A percentile compares a stretch with the other conserved stretches of the same genome.
phyloP scores from a whole-genome alignment of 2,888 invertebrate species.

The Caenorhabditis sulstoni region DNA sequence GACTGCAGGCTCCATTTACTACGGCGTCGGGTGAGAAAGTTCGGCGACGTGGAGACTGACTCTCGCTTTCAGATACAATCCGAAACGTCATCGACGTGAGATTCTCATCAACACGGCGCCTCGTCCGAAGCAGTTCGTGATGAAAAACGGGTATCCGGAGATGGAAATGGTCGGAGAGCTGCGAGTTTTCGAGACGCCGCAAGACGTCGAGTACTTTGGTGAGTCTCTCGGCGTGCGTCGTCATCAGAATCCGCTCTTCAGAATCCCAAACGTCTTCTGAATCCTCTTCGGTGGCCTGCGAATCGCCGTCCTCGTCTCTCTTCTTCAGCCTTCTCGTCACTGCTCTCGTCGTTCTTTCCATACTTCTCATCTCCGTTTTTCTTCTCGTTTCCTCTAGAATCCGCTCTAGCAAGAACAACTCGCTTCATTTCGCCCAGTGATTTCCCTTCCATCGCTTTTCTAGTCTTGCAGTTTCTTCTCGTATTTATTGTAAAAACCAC shows the following conservation, averaged over 20 bases:
- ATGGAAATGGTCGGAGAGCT: slow-evolving; percentile 76
- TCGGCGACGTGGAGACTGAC: neutral
- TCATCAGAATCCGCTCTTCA: no score
- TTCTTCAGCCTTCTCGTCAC: slow-evolving; percentile 59
- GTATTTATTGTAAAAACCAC: slow-evolving; percentile 26
- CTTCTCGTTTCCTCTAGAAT: slow-evolving; percentile 58
- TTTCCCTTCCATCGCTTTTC: neutral
- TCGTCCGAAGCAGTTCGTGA: slow-evolving; percentile 34
- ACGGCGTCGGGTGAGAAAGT: slow-evolving; percentile 53
- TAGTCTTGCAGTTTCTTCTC: slow-evolving; percentile 1
- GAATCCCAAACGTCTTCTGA: slow-evolving; percentile 29
- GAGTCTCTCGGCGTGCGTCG: no score
- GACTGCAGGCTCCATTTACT: slow-evolving; percentile 59
- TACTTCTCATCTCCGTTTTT: slow-evolving; percentile 55
- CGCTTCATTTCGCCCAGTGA: slow-evolving; percentile 59
- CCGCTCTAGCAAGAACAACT: slow-evolving; percentile 53
- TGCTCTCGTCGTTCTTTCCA: slow-evolving; percentile 56
- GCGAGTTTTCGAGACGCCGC: slow-evolving; percentile 76
- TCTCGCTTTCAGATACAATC: slow-evolving; percentile 36
- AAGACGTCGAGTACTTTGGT: slow-evolving; percentile 77
- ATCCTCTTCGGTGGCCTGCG: slow-evolving; percentile 18
- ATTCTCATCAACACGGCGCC: slow-evolving; percentile 42
- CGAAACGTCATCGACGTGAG: slow-evolving; percentile 58
- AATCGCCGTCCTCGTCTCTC: slow-evolving; percentile 37
- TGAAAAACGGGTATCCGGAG: slow-evolving; percentile 66